A percentile compares a stretch with the other conserved stretches of the same genome.
Evolutionary conservation across 2,797 vertebrate genomes (phyloP).

Genomic region (Scleropages formosus): DNA sequence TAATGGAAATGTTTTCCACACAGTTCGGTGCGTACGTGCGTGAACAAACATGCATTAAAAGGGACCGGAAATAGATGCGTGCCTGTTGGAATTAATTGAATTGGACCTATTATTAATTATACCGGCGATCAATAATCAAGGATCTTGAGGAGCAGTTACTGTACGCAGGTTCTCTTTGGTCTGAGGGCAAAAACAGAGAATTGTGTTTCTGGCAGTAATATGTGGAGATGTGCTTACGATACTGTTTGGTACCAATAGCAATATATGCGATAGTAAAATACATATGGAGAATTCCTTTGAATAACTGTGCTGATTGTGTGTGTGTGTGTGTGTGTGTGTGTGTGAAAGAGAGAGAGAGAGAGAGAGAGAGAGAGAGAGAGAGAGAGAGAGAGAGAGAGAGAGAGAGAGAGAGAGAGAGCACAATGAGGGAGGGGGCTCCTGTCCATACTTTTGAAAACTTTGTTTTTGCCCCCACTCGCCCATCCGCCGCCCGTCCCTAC

Average conservation of each 20-base stretch:
- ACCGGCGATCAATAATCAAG: slow-evolving; percentile 25
- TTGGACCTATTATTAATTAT: not conserved
- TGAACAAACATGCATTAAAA: not conserved
- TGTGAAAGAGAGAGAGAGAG: too few relatives aligned
- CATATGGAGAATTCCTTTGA: too few relatives aligned
- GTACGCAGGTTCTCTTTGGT: slow-evolving; percentile 25
- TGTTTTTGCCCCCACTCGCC: too few relatives aligned
- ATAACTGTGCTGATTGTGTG: too few relatives aligned
- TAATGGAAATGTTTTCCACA: slow-evolving; percentile 9
- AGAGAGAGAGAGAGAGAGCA: too few relatives aligned
- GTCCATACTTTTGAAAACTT: too few relatives aligned
- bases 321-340: too few relatives aligned
- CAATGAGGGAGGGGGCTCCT: too few relatives aligned
- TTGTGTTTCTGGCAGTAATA: slow-evolving; percentile 21
- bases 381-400: too few relatives aligned
- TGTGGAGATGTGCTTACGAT: slow-evolving; percentile 24
- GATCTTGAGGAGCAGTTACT: slow-evolving; percentile 12
- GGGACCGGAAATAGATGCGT: not conserved
- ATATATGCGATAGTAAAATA: slow-evolving; percentile 21
- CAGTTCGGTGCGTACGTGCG: not conserved
- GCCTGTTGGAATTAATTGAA: slow-evolving; percentile 5
- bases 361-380: too few relatives aligned
- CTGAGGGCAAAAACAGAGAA: slow-evolving; percentile 14
- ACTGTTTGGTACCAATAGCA: too few relatives aligned
- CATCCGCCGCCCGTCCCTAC: too few relatives aligned